These are phyloP conservation scores for Vireo griseus DNA, from an alignment of 2,797 vertebrate species.

Conservation along the genomic window DNA sequence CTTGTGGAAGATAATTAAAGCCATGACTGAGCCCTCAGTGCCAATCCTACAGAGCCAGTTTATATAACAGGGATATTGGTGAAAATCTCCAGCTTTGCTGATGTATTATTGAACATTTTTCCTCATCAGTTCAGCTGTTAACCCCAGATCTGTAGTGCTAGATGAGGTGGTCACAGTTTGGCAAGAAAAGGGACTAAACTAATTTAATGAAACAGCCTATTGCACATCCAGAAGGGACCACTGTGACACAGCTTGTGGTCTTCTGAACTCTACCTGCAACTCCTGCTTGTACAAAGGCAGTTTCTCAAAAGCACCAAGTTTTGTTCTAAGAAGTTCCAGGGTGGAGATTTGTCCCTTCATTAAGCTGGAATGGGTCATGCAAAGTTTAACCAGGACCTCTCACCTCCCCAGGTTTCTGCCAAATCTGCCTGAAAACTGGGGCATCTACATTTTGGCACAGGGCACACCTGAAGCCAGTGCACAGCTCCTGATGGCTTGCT, in stretches of 20 bases:
- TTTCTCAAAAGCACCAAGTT: not conserved
- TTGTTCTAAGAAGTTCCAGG: not conserved
- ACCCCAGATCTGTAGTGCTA: not conserved
- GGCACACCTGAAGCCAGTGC: not conserved
- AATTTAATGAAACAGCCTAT: accelerated
- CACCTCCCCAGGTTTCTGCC: not conserved
- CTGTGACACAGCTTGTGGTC: not conserved
- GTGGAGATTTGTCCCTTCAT: not conserved
- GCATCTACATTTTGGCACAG: not conserved
- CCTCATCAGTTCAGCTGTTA: not conserved
- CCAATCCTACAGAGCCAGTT: not conserved
- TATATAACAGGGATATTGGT: not conserved
- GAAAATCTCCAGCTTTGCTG: not conserved
- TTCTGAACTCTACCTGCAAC: not conserved
- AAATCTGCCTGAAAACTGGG: not conserved
- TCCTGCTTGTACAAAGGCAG: not conserved
- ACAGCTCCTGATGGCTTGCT: not conserved
- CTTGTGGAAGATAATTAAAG: conserved; percentile 9
- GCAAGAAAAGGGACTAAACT: not conserved
- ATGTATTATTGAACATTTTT: not conserved
- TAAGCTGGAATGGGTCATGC: not conserved
- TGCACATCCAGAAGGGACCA: not conserved
- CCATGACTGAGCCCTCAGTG: not conserved
- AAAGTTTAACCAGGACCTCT: not conserved
- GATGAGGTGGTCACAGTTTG: not conserved